Evolutionary conservation across 64 coral and sea anemone genomes (phyloP).

Genomic region (Anthopleura sola): DNA sequence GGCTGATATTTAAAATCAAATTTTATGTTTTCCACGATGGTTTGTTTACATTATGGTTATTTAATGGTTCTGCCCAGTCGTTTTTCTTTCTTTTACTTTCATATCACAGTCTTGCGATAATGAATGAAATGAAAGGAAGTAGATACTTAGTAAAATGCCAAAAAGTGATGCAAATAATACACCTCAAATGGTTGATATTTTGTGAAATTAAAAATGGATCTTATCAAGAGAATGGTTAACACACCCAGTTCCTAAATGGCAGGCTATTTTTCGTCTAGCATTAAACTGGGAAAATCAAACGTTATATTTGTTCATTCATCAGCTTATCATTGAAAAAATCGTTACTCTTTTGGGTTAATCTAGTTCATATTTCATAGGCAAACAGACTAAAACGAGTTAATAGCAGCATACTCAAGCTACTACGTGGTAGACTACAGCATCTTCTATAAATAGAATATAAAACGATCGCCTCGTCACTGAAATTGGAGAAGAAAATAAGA

Average conservation of each 20-base stretch:
- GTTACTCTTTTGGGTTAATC: not conserved
- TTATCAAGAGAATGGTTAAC: not conserved
- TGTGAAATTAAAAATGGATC: not conserved
- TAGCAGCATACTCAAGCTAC: not conserved
- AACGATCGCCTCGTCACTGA: not conserved
- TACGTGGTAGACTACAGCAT: not conserved
- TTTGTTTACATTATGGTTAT: not conserved
- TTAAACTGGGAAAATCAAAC: not conserved
- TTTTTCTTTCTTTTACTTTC: conserved; percentile 3
- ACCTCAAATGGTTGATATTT: not conserved
- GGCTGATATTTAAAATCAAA: not conserved
- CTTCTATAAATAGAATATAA: not conserved
- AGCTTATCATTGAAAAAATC: conserved; percentile 1
- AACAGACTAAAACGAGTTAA: not conserved
- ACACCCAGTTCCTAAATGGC: not conserved
- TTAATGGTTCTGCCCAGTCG: not conserved
- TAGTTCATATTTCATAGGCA: not conserved
- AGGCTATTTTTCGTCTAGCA: not conserved
- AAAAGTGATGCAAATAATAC: no score
- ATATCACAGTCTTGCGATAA: not conserved
- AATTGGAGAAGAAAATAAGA: not conserved
- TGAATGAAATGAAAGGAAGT: not conserved
- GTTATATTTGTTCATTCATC: not conserved
- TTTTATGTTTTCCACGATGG: not conserved
- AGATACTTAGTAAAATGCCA: not conserved